A percentile compares a stretch with the other conserved stretches of the same genome.
These are phyloP conservation scores for Dromiciops gliroides DNA, from an alignment of 2,113 vertebrate species.

Conservation along the genomic window DNA sequence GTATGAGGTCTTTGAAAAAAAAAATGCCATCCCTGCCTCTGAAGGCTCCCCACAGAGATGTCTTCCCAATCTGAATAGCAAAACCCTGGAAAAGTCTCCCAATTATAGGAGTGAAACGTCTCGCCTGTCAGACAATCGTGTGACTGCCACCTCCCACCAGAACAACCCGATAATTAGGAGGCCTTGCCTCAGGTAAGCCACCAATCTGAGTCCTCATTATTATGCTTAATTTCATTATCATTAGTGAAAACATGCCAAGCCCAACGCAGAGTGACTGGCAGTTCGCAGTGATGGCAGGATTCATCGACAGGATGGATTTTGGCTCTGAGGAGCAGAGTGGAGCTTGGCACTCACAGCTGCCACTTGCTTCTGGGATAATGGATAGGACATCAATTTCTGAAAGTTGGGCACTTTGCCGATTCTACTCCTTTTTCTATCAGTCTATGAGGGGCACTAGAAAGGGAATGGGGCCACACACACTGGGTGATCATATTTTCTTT, in stretches of 20 bases:
- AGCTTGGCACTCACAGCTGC: not conserved
- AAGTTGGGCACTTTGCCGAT: not conserved
- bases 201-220: not conserved
- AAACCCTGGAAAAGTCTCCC: not conserved
- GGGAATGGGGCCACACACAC: not conserved
- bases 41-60: not conserved
- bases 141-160: not conserved
- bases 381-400: not conserved
- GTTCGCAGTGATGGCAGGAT: not conserved
- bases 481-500: not conserved
- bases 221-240: not conserved
- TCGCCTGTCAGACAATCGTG: not conserved
- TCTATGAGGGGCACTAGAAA: not conserved
- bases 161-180: not conserved
- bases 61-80: not conserved
- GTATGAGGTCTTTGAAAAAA: not conserved
- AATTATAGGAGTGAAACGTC: not conserved
- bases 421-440: not conserved
- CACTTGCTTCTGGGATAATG: not conserved
- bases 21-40: not conserved
- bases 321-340: not conserved
- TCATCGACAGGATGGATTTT: not conserved
- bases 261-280: not conserved
- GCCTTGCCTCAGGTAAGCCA: not conserved
- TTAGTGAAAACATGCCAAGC: not conserved